Evolutionary conservation across 2,797 vertebrate species (phyloP).

Genomic region (Melanotaenia parkinsoni): DNA sequence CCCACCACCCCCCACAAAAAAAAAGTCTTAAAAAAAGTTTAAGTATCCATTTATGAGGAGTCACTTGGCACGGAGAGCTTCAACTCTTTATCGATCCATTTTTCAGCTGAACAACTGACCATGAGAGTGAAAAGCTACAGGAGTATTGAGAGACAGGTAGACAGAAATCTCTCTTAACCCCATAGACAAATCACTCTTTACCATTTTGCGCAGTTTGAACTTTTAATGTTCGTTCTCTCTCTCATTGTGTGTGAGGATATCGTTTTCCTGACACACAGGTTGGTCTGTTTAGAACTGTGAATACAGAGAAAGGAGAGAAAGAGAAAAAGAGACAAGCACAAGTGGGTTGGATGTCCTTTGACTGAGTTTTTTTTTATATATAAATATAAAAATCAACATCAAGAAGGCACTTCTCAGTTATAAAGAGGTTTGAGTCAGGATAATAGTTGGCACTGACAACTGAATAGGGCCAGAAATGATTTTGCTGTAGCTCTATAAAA

Average conservation of each 20-base stretch:
- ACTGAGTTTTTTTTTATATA: conserved; percentile 51
- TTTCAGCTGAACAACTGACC: conserved; percentile 84
- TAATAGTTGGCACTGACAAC: conserved; percentile 44
- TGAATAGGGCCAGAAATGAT: conserved; percentile 48
- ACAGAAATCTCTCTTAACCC: conserved; percentile 63
- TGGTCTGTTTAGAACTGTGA: conserved; percentile 87
- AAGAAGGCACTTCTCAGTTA: conserved; percentile 74
- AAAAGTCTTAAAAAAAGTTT: conserved; percentile 68
- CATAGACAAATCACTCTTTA: conserved; percentile 66
- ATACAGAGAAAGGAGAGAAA: conserved; percentile 85
- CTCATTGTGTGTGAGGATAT: conserved; percentile 81
- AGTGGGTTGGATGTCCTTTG: conserved; percentile 82
- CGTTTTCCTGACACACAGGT: conserved; percentile 85
- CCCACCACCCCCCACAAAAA: conserved; percentile 13
- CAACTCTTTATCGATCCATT: conserved; percentile 86
- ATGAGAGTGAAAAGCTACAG: conserved; percentile 78
- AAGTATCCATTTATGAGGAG: conserved; percentile 83
- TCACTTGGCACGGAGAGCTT: conserved; percentile 84
- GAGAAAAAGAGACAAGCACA: conserved; percentile 84
- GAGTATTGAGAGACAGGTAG: conserved; percentile 66
- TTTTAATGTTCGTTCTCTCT: conserved; percentile 81
- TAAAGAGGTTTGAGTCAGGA: conserved; percentile 47
- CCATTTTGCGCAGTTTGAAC: conserved; percentile 78
- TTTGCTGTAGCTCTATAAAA: conserved; percentile 34
- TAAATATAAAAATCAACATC: conserved; percentile 58